A percentile compares a stretch with the other conserved stretches of the same genome.
Conservation (phyloP, 2,888 invertebrate genomes). For the Pedicia rivosa region DNA sequence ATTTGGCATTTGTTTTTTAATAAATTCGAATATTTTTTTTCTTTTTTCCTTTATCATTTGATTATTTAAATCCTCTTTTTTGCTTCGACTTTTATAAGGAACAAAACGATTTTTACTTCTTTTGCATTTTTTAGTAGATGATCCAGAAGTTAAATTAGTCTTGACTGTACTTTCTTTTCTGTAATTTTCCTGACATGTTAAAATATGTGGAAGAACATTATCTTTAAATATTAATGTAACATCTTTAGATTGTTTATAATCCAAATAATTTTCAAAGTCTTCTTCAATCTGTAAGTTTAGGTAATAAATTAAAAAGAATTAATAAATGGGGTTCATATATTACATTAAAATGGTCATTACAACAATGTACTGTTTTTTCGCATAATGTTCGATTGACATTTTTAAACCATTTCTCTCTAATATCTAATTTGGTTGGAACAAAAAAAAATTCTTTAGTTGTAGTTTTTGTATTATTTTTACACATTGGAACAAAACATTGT, state of each 20-base stretch:
- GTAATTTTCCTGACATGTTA: conserved; percentile 2
- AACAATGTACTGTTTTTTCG: conserved; percentile 1
- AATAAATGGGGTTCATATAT: too few species aligned
- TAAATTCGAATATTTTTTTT: not conserved
- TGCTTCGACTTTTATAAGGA: too few species aligned
- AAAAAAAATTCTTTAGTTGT: not conserved
- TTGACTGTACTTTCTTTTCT: not conserved
- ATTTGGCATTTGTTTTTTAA: not conserved
- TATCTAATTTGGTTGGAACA: not conserved
- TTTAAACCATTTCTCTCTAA: conserved; percentile 1
- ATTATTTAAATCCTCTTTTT: not conserved
- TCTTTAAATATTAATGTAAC: not conserved
- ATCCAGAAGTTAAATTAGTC: too few species aligned
- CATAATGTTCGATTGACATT: not conserved
- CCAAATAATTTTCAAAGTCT: too few species aligned
- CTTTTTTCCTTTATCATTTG: conserved; percentile 2
- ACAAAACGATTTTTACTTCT: too few species aligned
- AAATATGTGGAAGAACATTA: not conserved
- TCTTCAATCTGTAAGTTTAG: too few species aligned
- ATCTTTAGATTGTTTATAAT: too few species aligned
- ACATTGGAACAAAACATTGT: conserved; percentile 5
- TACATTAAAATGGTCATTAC: conserved; percentile 4
- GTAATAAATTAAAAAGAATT: too few species aligned
- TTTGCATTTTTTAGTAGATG: too few species aligned
- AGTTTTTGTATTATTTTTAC: not conserved